A percentile compares a stretch with the other conserved stretches of the same genome.
phyloP scores from a whole-genome alignment of 2,888 invertebrate species.

The Dermolepida albohirtum region DNA sequence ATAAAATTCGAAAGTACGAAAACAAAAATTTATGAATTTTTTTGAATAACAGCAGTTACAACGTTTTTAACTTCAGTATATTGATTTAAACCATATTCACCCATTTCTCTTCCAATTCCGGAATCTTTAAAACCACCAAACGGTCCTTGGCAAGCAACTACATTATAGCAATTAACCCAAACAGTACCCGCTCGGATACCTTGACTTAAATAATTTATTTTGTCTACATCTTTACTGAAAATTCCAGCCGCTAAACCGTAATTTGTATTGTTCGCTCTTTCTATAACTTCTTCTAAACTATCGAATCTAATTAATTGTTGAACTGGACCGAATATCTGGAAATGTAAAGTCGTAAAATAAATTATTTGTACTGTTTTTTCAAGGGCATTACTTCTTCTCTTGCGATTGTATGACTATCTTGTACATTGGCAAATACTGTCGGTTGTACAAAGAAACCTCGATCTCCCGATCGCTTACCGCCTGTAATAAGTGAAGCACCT shows the following conservation, averaged over 20 bases:
- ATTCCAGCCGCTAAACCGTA: conserved; percentile 96
- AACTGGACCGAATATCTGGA: conserved; percentile 92
- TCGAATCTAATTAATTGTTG: conserved; percentile 94
- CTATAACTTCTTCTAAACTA: conserved; percentile 85
- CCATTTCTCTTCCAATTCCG: conserved; percentile 94
- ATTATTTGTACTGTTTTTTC: too few relatives aligned
- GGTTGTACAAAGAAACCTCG: conserved; percentile 89
- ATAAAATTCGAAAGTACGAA: too few relatives aligned
- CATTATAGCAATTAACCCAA: conserved; percentile 96
- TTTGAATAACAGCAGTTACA: conserved; percentile 62
- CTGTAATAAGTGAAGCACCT: conserved; percentile 86
- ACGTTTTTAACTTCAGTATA: conserved; percentile 97
- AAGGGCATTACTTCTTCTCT: conserved; percentile 69
- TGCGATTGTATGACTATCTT: conserved; percentile 88
- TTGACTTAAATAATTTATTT: conserved; percentile 84
- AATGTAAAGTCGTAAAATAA: background rate
- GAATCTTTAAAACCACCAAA: conserved; percentile 99
- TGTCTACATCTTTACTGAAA: conserved; percentile 92
- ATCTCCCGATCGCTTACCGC: conserved; percentile 76
- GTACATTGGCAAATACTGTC: conserved; percentile 88
- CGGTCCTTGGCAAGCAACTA: conserved; percentile 83
- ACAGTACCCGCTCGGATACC: conserved; percentile 83
- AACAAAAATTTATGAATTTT: conserved; percentile 34
- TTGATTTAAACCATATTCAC: conserved; percentile 91
- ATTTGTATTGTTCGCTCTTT: conserved; percentile 87